Evolutionary conservation across 2,888 invertebrate species (phyloP).

Genomic region (Drosophila helvetica): DNA sequence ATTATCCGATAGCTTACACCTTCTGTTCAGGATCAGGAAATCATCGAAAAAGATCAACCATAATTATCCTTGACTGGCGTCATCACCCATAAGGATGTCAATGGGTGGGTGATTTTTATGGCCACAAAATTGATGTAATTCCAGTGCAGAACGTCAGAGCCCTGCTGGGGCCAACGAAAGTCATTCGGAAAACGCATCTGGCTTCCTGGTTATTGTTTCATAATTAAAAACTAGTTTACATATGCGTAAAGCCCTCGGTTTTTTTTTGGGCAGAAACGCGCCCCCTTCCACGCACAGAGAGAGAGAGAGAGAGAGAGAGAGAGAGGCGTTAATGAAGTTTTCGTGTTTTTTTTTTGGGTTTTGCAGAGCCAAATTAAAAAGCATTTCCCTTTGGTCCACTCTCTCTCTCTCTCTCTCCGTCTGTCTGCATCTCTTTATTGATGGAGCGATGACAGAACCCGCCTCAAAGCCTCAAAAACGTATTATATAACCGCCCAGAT

Average conservation of each 20-base stretch:
- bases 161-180: not conserved
- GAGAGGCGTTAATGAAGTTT: slow-evolving; percentile 64
- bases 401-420: not conserved
- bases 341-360: slow-evolving; percentile 52
- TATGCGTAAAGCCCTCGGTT: slow-evolving; percentile 20
- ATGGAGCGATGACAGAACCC: slow-evolving; percentile 43
- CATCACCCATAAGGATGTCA: slow-evolving; percentile 34
- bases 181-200: slow-evolving; percentile 24
- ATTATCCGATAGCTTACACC: not conserved
- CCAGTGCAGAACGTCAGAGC: slow-evolving; percentile 21
- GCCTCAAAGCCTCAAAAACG: slow-evolving; percentile 11
- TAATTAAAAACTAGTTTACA: slow-evolving; percentile 69
- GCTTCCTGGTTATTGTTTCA: slow-evolving; percentile 73
- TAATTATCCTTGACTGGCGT: slow-evolving; percentile 31
- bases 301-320: not conserved
- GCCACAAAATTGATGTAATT: slow-evolving; percentile 30
- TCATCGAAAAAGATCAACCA: slow-evolving; percentile 7
- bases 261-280: slow-evolving; percentile 52
- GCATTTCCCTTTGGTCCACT: slow-evolving; percentile 25
- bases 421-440: not conserved
- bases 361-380: slow-evolving; percentile 11
- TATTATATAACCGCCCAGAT: slow-evolving; percentile 25
- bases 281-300: slow-evolving; percentile 27
- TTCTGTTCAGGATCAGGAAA: slow-evolving; percentile 29
- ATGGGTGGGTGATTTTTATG: slow-evolving; percentile 34